Evolutionary conservation across 2,113 vertebrate genomes (phyloP), one percentile per base, ranked within the genome.

Genomic region (Dendrocopos noguchii): DNA sequence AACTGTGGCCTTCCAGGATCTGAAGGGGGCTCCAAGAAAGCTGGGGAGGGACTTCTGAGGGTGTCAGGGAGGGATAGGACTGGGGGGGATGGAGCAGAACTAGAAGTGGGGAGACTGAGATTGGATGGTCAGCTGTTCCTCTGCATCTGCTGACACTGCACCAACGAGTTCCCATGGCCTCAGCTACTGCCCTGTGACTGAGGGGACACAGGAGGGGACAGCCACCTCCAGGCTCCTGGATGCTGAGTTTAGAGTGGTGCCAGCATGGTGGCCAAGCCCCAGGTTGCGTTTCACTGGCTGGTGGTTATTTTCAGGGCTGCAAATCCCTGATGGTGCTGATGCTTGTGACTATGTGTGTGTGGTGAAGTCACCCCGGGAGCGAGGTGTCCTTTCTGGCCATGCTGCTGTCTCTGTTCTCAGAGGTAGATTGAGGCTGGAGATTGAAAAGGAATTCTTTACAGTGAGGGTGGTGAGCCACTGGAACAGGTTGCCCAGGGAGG

Each of bases 201-300:
- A 15, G 15, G n/a, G 34, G 20, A 27, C 2, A 13, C 15, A 0
- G 66, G 60, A 57, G 55, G 36, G 24, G 5, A 64, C 0, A 0
- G 33, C 21, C 73, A 29, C 33, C 34, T 42, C 68, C 1, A 4
- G 8, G 6, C 68, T 34, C 0, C 0, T 1, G 52, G 74, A 8
- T 16, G 4, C 16, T 1, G 67, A 28, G 46, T 34, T 42, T 7
- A 65, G 34, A 34, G 59, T 1, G 2, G 56, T 65, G 67, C 66
- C 10, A 2, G 15, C 4, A 29, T 1, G 2, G 12, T 4, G 6
- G 39, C 53, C 0, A 3, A 44, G 88, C 29, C 65, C 34, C 0
- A 6, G 42, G 12, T 88, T 78, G 93, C 19, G 61, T 93, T 88
- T 88, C 21, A 0, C 34, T 28, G 3, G 0, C 88, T 21, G 56